Evolutionary conservation across 1,140 invertebrate species (phyloP), one percentile per base, ranked within the genome.

Genomic region (Mamestra configurata): DNA sequence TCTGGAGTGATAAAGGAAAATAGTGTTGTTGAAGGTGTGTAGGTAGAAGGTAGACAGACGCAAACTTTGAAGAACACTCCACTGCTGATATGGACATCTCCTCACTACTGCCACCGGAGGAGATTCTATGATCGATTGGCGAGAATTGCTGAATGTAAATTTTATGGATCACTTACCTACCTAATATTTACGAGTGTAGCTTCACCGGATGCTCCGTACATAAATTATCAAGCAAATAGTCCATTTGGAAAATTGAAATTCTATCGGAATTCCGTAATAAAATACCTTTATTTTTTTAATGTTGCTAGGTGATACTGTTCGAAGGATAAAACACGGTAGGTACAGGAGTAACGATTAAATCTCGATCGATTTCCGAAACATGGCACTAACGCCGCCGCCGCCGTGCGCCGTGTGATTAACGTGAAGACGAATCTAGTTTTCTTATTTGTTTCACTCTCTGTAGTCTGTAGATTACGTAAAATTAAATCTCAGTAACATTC

Each of bases 221-320:
- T 83, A 80, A 80, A 68, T 82, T 59, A 77, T 68, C 40, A 77
- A 66, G 59, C 61, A 51, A 80, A 75, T 57, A 27, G 68, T 80
- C 79, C 79, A 80, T 83, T 83, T 79, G 68, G 71, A 27, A 80
- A 83, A 83, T 80, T 73, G 79, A 79, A 80, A 83, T 70, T 64
- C 40, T 72, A 49, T 40, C 18, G 3, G 37, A 40, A 40, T 40
- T 40, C 7, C 37, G 37, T 2, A 40, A 4, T 10, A 40, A 40
- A 40, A 40, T 1, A 40, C 4, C 8, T 40, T 40, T 40, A 40
- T 40, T 40, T 40, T 40, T 40, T 4, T 2, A 40, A 10, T 6
- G 31, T 35, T 35, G 37, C 37, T 7, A 11, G 37, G 37, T 40
- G 37, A 35, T 4, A 35, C 7, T 4, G 10, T 10, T 40, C 37